These are phyloP conservation scores for Geotria australis DNA, from an alignment of 2,797 vertebrate genomes.

Conservation along the genomic window DNA sequence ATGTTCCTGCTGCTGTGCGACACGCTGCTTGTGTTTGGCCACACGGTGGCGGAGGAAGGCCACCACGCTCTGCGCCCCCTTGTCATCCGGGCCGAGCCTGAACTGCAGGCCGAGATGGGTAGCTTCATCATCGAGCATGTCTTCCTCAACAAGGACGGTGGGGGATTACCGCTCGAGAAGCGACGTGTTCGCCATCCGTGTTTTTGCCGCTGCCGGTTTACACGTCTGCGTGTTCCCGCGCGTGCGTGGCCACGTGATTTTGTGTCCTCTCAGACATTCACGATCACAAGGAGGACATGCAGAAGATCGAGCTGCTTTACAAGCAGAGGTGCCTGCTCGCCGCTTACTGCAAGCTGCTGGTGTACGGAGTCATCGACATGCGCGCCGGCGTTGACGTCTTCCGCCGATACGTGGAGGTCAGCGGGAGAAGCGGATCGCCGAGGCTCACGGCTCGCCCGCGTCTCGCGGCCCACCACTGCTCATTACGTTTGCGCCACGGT, in stretches of 20 bases:
- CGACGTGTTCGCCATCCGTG: no score
- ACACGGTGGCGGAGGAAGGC: conserved; percentile 5
- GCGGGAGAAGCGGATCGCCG: background rate
- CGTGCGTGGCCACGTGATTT: no score
- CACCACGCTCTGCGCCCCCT: conserved; percentile 9
- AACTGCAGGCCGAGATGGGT: conserved; percentile 31
- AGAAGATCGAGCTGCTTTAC: conserved; percentile 15
- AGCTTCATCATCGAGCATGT: conserved; percentile 47
- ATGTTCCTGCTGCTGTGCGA: conserved; percentile 47
- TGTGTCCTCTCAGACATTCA: conserved; percentile 2
- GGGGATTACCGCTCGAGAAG: background rate
- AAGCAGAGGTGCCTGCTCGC: conserved; percentile 31
- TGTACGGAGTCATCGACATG: conserved; percentile 35
- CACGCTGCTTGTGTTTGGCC: conserved; percentile 28
- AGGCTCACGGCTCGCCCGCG: no score
- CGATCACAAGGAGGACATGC: conserved; percentile 10
- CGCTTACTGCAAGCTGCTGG: conserved; percentile 42
- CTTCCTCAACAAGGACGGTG: conserved; percentile 16
- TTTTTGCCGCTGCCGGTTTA: no score
- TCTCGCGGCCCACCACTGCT: no score
- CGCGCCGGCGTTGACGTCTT: conserved; percentile 31
- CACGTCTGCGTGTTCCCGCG: no score
- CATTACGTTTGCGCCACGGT: no score
- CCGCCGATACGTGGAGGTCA: conserved; percentile 46
- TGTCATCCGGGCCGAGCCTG: conserved; percentile 14